Evolutionary conservation across 2,113 vertebrate species (phyloP).

Genomic region (Carollia perspicillata): DNA sequence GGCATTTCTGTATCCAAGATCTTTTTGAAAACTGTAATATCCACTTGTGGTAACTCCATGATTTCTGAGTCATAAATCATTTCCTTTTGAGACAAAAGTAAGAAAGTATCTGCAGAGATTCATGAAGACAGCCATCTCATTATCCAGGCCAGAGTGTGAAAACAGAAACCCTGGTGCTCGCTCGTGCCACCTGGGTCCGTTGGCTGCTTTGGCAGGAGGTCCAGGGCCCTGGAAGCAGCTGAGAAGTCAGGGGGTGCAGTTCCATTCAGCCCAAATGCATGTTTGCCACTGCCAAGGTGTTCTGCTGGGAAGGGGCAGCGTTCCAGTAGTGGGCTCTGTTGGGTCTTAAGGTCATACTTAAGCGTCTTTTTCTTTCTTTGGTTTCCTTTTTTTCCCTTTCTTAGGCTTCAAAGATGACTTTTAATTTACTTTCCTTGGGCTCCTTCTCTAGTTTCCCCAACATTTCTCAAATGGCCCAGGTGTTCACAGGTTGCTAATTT

Average conservation of each 20-base stretch:
- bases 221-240: background rate
- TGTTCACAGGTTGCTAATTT: slow-evolving; percentile 10
- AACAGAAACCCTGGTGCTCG: background rate
- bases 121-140: background rate
- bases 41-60: background rate
- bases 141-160: background rate
- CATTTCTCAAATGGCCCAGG: background rate
- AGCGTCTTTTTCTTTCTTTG: background rate
- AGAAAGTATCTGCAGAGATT: background rate
- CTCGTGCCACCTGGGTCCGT: no score
- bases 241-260: background rate
- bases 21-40: background rate
- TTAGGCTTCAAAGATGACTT: background rate
- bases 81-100: background rate
- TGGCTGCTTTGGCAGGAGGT: no score
- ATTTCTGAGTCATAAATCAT: background rate
- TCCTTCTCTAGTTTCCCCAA: background rate
- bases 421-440: background rate
- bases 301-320: background rate
- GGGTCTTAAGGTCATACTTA: background rate
- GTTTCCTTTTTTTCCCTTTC: background rate
- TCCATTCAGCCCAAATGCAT: background rate
- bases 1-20: background rate
- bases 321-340: background rate
- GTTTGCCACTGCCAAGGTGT: background rate